A percentile compares a stretch with the other conserved stretches of the same genome.
phyloP scores from a whole-genome alignment of 2,113 vertebrate genomes.

The Strix aluco region DNA sequence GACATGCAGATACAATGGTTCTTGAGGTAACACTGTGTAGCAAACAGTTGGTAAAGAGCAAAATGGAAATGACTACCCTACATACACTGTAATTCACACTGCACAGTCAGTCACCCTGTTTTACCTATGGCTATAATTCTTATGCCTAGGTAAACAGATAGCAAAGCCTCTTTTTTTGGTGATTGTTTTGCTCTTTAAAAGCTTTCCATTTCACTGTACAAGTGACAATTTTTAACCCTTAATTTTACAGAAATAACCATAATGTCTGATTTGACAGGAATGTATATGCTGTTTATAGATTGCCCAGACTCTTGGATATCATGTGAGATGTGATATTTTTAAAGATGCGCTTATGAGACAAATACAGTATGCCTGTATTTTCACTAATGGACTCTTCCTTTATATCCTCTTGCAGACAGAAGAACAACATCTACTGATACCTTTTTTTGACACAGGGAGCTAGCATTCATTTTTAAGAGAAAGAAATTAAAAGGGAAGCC shows the following conservation, averaged over 20 bases:
- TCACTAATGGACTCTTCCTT: neutral
- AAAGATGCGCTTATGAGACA: neutral
- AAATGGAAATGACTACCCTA: neutral
- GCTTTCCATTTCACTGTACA: neutral
- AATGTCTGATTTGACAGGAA: neutral
- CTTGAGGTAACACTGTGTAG: neutral
- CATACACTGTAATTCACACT: no score
- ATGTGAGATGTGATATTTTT: neutral
- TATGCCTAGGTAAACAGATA: neutral
- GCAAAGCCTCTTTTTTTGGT: neutral
- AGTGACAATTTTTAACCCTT: neutral
- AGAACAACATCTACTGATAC: neutral
- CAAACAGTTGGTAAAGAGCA: neutral
- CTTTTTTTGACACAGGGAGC: neutral
- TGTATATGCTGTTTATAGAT: neutral
- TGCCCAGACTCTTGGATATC: neutral
- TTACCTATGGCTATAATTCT: neutral
- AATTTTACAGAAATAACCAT: neutral
- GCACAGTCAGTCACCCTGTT: neutral
- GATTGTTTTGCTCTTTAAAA: neutral
- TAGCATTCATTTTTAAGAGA: neutral
- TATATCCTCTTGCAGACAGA: neutral
- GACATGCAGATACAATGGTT: neutral
- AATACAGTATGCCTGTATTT: neutral
- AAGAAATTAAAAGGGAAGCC: neutral